Base-by-base conservation (phyloP, 1,140 invertebrate species). In the Phymorhynchus buccinoides region DNA sequence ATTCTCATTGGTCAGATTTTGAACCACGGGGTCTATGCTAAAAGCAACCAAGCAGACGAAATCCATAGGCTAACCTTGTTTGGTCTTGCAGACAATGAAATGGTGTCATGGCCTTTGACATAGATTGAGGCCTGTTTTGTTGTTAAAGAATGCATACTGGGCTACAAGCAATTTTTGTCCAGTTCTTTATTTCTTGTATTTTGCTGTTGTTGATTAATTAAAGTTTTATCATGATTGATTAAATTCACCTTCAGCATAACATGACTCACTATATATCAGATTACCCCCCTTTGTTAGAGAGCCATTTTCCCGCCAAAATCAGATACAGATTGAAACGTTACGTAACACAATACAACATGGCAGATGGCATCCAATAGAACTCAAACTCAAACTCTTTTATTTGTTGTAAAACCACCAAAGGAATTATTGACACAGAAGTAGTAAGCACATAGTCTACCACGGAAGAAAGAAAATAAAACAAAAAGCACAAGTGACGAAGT, bases 1-100 rank as follows among this genome's bases (percentile, higher is more conserved):
- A 44, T 41, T 83, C 62, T 44, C 81, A 83, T 83, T 83, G 81
- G 81, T 39, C 30, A 44, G 35, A 83, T 41, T 83, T 83, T 73
- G 56, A 62, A 62, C 56, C 56, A 14, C 56, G 22, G 18, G 18
- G 56, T n/a, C n/a, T n/a, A n/a, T n/a, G n/a, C n/a, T n/a, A 62
- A 27, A 62, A 27, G 56, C 56, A 62, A 14, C 56, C 56, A 22
- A 4, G 56, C 56, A 62, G 56, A 62, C 56, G 22, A 62, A 62
- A 62, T 62, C 56, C 56, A 62, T 62, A 62, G 48, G 12, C 22
- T 52, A 18, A 18, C 22, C 48, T 52, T 9, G 18, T 18, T 52
- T 52, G 48, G 48, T 52, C 48, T 52, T 9, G 18, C 22, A 62
- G 56, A 62, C 56, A 62, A 62, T 62, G 56, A 27, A 62, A 62